Conservation (phyloP, 2,113 vertebrate species). For the Passer montanus region DNA sequence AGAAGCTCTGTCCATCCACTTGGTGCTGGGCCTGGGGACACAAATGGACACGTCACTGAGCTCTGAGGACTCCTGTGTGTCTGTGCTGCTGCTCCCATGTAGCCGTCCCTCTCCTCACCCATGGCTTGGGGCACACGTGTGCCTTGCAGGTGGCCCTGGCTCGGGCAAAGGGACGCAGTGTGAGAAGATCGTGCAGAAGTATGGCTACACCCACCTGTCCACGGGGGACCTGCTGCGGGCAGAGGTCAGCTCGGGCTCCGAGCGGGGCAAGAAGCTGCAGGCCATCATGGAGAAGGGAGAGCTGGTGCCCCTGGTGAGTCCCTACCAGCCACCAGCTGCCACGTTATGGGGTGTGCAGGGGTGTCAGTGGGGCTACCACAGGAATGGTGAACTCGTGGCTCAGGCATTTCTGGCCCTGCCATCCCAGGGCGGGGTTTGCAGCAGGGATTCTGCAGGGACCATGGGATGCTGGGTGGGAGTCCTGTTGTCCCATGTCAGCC, state of each 20-base stretch:
- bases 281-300: conserved; percentile 98
- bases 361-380: background rate
- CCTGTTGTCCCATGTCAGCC: fast-evolving
- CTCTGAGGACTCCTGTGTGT: background rate
- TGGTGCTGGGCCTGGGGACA: background rate
- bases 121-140: background rate
- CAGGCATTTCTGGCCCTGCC: background rate
- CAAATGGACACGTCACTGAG: fast-evolving
- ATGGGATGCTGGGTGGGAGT: background rate
- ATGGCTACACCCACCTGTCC: conserved; percentile 97
- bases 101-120: background rate
- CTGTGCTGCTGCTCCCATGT: background rate
- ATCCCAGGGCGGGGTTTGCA: background rate
- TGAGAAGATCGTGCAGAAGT: conserved; percentile 92
- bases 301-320: conserved; percentile 92
- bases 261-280: conserved; percentile 90
- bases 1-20: background rate
- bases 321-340: fast-evolving
- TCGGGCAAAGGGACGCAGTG: conserved; percentile 98
- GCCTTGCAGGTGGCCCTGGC: conserved; percentile 89
- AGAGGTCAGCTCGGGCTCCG: conserved; percentile 90
- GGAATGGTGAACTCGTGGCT: fast-evolving
- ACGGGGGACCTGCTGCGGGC: conserved; percentile 94
- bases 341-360: fast-evolving
- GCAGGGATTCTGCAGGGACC: background rate